Evolutionary conservation across 2,888 invertebrate genomes (phyloP).

Genomic region (Pterostichus niger): DNA sequence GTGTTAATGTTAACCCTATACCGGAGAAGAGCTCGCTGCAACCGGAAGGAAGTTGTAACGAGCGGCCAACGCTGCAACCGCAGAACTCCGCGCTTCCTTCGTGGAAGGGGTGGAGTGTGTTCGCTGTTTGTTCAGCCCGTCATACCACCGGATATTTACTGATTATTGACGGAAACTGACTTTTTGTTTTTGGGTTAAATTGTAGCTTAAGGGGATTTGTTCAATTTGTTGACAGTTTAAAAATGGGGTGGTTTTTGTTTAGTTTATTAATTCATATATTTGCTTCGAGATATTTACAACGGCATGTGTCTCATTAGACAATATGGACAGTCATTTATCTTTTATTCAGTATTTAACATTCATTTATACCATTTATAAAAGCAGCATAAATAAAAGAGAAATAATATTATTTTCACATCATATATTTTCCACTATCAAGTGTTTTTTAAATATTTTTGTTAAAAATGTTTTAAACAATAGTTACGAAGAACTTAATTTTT

Average conservation of each 20-base stretch:
- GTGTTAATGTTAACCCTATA: conserved; percentile 27
- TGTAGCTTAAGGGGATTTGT: conserved; percentile 39
- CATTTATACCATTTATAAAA: too few species aligned
- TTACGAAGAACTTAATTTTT: too few species aligned
- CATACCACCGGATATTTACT: conserved; percentile 47
- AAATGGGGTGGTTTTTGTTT: conserved; percentile 4
- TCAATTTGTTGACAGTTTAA: conserved; percentile 36
- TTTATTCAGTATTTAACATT: too few species aligned
- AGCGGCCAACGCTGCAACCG: conserved; percentile 37
- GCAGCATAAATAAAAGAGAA: too few species aligned
- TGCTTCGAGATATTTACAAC: background rate
- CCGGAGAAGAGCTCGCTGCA: conserved; percentile 19
- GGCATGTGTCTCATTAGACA: too few species aligned
- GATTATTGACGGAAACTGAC: conserved; percentile 49
- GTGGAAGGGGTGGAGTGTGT: background rate
- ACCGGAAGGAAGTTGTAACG: conserved; percentile 54
- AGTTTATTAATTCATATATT: conserved; percentile 33
- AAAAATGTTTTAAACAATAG: too few species aligned
- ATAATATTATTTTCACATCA: too few species aligned
- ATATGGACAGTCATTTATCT: too few species aligned
- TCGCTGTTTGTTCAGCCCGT: conserved; percentile 4
- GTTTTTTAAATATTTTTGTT: too few species aligned
- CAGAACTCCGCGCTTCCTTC: conserved; percentile 45
- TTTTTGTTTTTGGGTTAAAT: conserved; percentile 45
- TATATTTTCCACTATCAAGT: too few species aligned